Evolutionary conservation across 2,113 vertebrate species (phyloP), one percentile per base, ranked within the genome.

Genomic region (Noturus placidus): DNA sequence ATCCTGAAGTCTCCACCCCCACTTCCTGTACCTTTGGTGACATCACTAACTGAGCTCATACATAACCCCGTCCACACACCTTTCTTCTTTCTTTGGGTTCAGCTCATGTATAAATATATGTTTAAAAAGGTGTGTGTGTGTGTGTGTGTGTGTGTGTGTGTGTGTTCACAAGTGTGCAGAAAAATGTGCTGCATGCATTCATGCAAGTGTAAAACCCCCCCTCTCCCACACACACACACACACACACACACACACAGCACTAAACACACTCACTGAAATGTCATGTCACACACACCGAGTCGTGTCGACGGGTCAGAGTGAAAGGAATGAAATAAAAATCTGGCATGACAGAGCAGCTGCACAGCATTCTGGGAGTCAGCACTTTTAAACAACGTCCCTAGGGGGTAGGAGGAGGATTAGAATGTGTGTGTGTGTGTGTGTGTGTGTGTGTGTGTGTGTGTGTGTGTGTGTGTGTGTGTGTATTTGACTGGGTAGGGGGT

Each of bases 381-480:
- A 54, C 13, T 30, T 52, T 54, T 54, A 52, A 5, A 76, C 22
- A 27, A 11, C 4, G 46, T 50, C 46, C 46, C 35, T 6, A 7
- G 11, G 6, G 69, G 19, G 63, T 4, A 8, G 63, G 27, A 13
- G n/a, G n/a, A 13, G 27, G n/a, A 30, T 89, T 74, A 89, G 82
- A 88, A 91, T 79, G 83, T n/a, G 46, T 33, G 5, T 30, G 46
- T 77, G 42, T 76, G 35, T 74, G 19, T 42, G 20, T 74, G 35
- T 74, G 70, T 74, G 35, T 72, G 35, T 46, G 20, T 77, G 52
- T 80, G 50, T 79, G 86, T 57, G 84, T 72, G 33, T 72, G 15
- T 35, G 17, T 72, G 33, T 72, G 69, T 72, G 35, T 74, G n/a
- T n/a, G n/a, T n/a, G 35, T 46, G 20, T 77, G 52, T 80, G 50